Evolutionary conservation across 2,797 vertebrate genomes (phyloP).

Genomic region (Molothrus aeneus): DNA sequence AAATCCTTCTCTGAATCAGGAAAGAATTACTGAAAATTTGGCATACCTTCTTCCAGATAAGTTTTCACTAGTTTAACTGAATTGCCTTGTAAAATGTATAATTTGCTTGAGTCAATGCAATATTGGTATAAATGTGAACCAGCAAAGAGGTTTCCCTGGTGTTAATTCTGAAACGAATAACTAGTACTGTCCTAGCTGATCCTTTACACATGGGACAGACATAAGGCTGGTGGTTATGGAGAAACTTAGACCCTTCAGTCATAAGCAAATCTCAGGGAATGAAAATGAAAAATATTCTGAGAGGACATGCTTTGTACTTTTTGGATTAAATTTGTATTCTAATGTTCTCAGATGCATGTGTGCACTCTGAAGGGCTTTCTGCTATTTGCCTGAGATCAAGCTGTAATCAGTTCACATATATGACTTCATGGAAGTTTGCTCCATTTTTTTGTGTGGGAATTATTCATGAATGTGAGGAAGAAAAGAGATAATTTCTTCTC

Average conservation of each 20-base stretch:
- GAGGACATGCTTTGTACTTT: background rate
- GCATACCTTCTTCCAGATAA: background rate
- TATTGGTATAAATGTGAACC: background rate
- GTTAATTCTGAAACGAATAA: background rate
- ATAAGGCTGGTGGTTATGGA: background rate
- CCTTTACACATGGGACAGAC: background rate
- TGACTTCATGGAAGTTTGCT: background rate
- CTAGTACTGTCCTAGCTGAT: background rate
- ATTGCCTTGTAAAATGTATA: background rate
- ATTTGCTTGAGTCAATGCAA: background rate
- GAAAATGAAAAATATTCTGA: background rate
- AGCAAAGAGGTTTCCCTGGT: background rate
- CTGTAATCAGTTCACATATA: background rate
- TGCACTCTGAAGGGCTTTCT: background rate
- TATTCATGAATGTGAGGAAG: background rate
- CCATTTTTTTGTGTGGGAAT: background rate
- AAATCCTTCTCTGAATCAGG: background rate
- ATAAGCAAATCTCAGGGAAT: background rate
- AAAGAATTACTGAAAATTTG: background rate
- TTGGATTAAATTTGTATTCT: background rate
- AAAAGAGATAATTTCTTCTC: background rate
- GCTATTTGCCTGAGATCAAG: background rate
- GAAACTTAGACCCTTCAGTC: background rate
- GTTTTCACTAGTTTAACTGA: background rate
- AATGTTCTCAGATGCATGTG: background rate